A percentile compares a stretch with the other conserved stretches of the same genome.
These are phyloP conservation scores for Cavia porcellus DNA, from an alignment of 2,113 vertebrate species.

Conservation along the genomic window DNA sequence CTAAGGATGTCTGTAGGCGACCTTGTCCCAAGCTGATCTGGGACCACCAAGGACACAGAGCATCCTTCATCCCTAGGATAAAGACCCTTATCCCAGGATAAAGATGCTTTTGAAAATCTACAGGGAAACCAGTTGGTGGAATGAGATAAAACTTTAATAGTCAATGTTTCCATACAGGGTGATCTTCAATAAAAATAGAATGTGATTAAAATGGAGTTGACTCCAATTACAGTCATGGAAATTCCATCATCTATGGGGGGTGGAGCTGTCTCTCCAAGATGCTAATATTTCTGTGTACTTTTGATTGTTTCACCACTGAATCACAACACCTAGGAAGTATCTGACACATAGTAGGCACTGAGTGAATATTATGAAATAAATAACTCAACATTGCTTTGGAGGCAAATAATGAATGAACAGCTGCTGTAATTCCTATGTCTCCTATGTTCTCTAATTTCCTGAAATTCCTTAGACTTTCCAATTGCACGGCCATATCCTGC, in stretches of 20 bases:
- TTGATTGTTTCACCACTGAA: background rate
- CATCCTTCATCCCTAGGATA: background rate
- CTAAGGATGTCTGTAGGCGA: background rate
- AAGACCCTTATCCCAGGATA: constrained; percentile 2
- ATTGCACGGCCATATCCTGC: background rate
- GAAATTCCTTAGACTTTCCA: background rate
- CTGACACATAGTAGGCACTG: background rate
- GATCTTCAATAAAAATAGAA: rapidly evolving
- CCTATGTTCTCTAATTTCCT: background rate
- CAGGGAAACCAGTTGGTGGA: background rate
- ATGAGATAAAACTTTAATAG: background rate
- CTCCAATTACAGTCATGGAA: rapidly evolving
- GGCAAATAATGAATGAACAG: background rate
- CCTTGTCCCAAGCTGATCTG: background rate
- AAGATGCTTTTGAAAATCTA: background rate
- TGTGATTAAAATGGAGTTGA: rapidly evolving
- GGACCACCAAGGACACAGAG: background rate
- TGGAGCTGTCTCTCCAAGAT: rapidly evolving
- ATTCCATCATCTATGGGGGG: rapidly evolving
- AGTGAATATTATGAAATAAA: background rate
- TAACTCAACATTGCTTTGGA: background rate
- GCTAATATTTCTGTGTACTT: rapidly evolving
- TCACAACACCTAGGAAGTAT: background rate
- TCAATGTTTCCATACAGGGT: too few relatives aligned
- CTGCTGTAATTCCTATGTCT: background rate